Conservation (phyloP, 2,888 invertebrate species). For the Apotomis betuletana region DNA sequence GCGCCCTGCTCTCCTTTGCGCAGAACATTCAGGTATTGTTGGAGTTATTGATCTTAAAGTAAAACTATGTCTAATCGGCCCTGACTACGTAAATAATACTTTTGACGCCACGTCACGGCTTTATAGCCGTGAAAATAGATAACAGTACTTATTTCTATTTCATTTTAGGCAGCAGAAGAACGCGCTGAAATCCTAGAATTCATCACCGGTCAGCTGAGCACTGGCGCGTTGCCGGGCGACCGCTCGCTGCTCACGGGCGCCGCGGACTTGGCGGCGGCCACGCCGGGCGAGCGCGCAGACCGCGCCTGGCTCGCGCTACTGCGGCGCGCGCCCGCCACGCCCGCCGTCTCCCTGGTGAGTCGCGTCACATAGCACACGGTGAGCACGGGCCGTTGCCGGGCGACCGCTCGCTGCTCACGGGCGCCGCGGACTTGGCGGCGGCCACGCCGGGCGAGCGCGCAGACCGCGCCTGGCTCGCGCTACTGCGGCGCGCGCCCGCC, state of each 20-base stretch:
- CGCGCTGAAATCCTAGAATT: conserved; percentile 72
- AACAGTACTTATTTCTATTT: not conserved
- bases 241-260: conserved; percentile 61
- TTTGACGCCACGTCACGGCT: no score
- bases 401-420: conserved; percentile 50
- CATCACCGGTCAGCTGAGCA: conserved; percentile 66
- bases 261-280: conserved; percentile 56
- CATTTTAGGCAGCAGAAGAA: conserved; percentile 64
- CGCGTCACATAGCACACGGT: conserved; percentile 29
- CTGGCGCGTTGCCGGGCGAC: conserved; percentile 69
- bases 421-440: conserved; percentile 27
- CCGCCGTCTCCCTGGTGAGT: conserved; percentile 53
- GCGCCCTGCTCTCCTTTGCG: conserved; percentile 61
- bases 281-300: conserved; percentile 67
- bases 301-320: conserved; percentile 67
- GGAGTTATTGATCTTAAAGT: no score
- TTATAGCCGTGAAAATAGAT: no score
- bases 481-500: no score
- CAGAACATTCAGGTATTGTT: conserved; percentile 51
- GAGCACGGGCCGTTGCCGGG: conserved; percentile 44
- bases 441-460: conserved; percentile 45
- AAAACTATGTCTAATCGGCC: no score
- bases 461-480: no score
- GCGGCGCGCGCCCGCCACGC: conserved; percentile 49
- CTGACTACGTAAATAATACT: no score